Base-by-base conservation (phyloP, 2,888 invertebrate genomes). In the Myathropa florea region DNA sequence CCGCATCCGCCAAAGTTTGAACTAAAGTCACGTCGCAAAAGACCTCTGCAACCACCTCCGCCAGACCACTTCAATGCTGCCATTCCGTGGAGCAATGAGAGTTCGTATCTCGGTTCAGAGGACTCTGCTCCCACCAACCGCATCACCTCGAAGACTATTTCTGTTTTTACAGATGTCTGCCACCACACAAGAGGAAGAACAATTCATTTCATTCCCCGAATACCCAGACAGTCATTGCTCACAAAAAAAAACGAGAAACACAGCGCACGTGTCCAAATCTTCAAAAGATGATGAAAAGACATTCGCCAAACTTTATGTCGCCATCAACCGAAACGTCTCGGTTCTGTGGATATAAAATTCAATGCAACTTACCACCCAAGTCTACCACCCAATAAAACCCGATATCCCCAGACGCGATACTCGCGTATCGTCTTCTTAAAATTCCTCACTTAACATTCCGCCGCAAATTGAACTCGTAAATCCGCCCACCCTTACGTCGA, bases 381-480 rank as follows among this genome's bases (percentile, higher is more conserved):
- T 83, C 70, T 79, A 39, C 86, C 86, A 79, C 86, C 73, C 71
- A 83, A 79, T 83, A 86, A 86, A 81, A 78, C 26, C 60, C 53
- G 33, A 81, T 60, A 76, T 55, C 23, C 24, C 12, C 21, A 7
- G 12, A 57, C n/a, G 23, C 23, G 6, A 10, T 2, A 3, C 10
- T 26, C 33, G 61, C 26, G 65, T 61, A 4, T 68, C 60, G 28
- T 68, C 78, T 72, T 55, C 75, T 79, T 70, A 79, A 86, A 79
- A 83, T 79, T 86, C 83, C 75, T 70, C 78, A 82, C 78, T 86
- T 83, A 83, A 83, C 70, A 83, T 86, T 83, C 83, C 70, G 39
- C 68, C 64, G 68, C 70, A 83, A 86, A 86, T 86, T 86, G 86
- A 86, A 83, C 83, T 86, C 86, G 83, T 86, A 86, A 86, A 86